A percentile compares a stretch with the other conserved stretches of the same genome.
Evolutionary conservation across 2,797 vertebrate species (phyloP).

Genomic region (Sparus aurata): DNA sequence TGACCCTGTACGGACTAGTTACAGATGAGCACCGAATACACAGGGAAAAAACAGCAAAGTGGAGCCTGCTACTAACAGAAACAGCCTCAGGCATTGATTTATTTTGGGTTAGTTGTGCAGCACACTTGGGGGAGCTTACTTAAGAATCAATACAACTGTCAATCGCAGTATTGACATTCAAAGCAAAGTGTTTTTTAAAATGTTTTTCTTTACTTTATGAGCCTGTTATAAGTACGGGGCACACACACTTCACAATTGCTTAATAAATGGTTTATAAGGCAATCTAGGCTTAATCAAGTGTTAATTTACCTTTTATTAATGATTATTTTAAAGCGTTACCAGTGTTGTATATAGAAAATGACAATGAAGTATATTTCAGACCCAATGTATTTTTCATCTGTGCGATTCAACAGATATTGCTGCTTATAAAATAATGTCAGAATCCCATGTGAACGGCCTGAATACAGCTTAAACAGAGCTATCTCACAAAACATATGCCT

Average conservation of each 20-base stretch:
- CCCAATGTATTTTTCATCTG: neutral
- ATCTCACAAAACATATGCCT: neutral
- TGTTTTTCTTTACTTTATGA: conserved; percentile 4
- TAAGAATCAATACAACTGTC: conserved; percentile 57
- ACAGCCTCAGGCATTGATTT: conserved; percentile 51
- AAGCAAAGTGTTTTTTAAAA: neutral
- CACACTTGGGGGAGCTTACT: conserved; percentile 30
- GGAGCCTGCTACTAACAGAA: conserved; percentile 41
- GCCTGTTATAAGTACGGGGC: conserved; percentile 5
- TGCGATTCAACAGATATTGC: neutral
- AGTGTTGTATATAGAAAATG: neutral
- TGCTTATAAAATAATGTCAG: neutral
- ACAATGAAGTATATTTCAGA: neutral
- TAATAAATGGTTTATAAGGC: no score
- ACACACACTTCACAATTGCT: no score
- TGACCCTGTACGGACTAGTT: conserved; percentile 44
- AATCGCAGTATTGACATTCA: conserved; percentile 44
- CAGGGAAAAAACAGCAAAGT: conserved; percentile 29
- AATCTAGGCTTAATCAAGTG: no score
- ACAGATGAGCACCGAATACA: conserved; percentile 50
- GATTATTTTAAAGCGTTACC: neutral
- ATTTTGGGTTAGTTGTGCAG: conserved; percentile 34
- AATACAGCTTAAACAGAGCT: neutral
- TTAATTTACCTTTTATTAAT: no score
- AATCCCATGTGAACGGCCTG: neutral